A percentile compares a stretch with the other conserved stretches of the same genome.
These are phyloP conservation scores for Nyleta sp. DNA, from an alignment of 2,888 invertebrate genomes.

Conservation along the genomic window DNA sequence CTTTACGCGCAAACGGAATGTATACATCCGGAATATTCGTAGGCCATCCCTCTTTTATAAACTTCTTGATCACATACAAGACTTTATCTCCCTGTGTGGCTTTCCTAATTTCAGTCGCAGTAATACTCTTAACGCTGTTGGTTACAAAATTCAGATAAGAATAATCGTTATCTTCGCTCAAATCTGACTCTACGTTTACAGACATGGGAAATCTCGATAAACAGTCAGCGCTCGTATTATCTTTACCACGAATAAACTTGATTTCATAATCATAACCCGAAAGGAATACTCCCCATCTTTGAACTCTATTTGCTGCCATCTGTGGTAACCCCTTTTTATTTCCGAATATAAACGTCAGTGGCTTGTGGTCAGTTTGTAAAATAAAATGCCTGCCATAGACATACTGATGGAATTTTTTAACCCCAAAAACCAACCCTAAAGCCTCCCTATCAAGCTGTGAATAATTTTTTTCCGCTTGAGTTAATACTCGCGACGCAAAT, in stretches of 20 bases:
- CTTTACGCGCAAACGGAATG: not conserved
- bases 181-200: not conserved
- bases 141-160: not conserved
- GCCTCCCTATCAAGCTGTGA: conserved; percentile 45
- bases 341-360: conserved; percentile 64
- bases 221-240: not conserved
- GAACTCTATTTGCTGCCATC: conserved; percentile 63
- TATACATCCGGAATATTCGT: not conserved
- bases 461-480: conserved; percentile 68
- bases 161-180: not conserved
- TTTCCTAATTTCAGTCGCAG: not conserved
- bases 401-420: conserved; percentile 13
- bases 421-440: conserved; percentile 3
- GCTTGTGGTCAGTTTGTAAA: conserved; percentile 2
- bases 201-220: not conserved
- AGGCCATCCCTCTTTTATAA: conserved; percentile 1
- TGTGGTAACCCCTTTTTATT: conserved; percentile 64
- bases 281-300: conserved; percentile 50
- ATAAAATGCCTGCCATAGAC: not conserved
- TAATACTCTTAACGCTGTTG: not conserved
- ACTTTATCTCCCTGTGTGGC: not conserved
- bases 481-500: conserved; percentile 72
- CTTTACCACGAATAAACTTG: conserved; percentile 3
- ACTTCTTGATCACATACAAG: not conserved
- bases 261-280: conserved; percentile 57